These are phyloP conservation scores for Tholera decimalis DNA, from an alignment of 2,888 invertebrate species.

Conservation along the genomic window DNA sequence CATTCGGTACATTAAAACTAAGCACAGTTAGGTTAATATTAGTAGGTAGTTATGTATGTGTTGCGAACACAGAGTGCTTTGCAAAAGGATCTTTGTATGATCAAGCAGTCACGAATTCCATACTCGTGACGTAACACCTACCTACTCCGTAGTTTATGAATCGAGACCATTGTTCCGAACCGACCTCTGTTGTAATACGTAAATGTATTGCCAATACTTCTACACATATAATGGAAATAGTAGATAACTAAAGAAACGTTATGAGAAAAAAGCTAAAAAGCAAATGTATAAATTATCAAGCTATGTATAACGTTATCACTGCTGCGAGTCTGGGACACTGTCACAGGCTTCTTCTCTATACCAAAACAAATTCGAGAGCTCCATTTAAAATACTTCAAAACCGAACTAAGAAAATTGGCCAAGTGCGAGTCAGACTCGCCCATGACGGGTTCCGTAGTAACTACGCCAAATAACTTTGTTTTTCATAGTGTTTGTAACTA, in stretches of 20 bases:
- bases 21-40: conserved; percentile 18
- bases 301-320: too few relatives aligned
- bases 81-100: conserved; percentile 58
- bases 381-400: too few relatives aligned
- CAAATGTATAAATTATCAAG: too few relatives aligned
- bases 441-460: too few relatives aligned
- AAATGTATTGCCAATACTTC: conserved; percentile 42
- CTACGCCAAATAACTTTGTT: too few relatives aligned
- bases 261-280: too few relatives aligned
- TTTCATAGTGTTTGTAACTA: too few relatives aligned
- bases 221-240: conserved; percentile 1
- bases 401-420: too few relatives aligned
- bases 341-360: too few relatives aligned
- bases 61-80: conserved; percentile 21
- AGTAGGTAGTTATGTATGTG: background rate
- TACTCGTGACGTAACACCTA: conserved; percentile 45
- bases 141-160: conserved; percentile 54
- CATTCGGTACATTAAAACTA: background rate
- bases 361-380: too few relatives aligned
- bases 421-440: too few relatives aligned
- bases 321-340: too few relatives aligned
- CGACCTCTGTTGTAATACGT: conserved; percentile 61
- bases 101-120: conserved; percentile 41
- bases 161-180: conserved; percentile 58
- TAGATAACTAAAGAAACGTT: background rate